These are phyloP conservation scores for Mythimna loreyi DNA, from an alignment of 2,888 invertebrate genomes.

Conservation along the genomic window DNA sequence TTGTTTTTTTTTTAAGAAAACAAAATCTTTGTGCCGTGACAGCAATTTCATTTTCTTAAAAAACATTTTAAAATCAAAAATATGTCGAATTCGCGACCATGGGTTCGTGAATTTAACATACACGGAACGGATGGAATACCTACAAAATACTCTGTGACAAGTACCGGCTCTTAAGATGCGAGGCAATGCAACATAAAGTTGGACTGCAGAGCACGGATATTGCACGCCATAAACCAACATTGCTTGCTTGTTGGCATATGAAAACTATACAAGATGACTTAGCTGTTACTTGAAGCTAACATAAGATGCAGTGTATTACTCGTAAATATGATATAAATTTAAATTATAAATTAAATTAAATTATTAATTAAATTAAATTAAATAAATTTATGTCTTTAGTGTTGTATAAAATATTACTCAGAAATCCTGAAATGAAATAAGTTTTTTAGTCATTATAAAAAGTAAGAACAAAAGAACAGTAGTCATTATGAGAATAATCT, in stretches of 20 bases:
- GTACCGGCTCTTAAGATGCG: conserved; percentile 9
- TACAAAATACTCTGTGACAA: too few relatives aligned
- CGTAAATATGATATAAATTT: background rate
- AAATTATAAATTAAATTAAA: too few relatives aligned
- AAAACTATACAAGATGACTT: conserved; percentile 31
- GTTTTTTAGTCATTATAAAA: background rate
- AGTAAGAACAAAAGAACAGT: background rate
- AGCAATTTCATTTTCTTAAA: too few relatives aligned
- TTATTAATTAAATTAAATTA: too few relatives aligned
- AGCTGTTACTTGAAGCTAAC: background rate
- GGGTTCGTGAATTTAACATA: too few relatives aligned
- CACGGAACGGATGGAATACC: too few relatives aligned
- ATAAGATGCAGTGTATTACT: background rate
- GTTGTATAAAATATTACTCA: background rate
- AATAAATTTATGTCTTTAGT: background rate
- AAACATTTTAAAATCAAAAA: too few relatives aligned
- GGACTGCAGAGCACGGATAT: conserved; percentile 31
- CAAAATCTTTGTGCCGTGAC: too few relatives aligned
- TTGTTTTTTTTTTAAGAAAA: too few relatives aligned
- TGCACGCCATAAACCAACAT: conserved; percentile 33
- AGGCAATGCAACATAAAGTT: conserved; percentile 22
- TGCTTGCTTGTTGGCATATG: conserved; percentile 18
- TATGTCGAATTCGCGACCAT: too few relatives aligned
- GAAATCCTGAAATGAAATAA: background rate
- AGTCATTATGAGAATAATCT: background rate